These are phyloP conservation scores for Nettapus auritus DNA, from an alignment of 2,113 vertebrate species.

Conservation along the genomic window DNA sequence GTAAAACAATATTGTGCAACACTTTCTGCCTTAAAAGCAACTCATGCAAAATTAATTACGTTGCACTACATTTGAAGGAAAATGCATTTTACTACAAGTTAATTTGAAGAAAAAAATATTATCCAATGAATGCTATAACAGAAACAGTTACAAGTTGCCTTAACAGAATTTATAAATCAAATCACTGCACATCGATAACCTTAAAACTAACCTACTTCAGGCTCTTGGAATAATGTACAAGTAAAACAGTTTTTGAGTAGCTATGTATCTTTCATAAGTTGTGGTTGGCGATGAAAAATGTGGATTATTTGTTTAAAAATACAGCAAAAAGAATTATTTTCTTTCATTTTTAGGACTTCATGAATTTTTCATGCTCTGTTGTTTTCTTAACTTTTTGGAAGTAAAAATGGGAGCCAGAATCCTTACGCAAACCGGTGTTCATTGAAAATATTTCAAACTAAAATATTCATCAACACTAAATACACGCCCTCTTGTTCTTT, in stretches of 20 bases:
- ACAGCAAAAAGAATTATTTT: background rate
- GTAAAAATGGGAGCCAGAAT: background rate
- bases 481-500: background rate
- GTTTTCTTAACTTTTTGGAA: background rate
- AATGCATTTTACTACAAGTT: constrained; percentile 52
- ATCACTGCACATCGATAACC: background rate
- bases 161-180: constrained; percentile 59
- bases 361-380: background rate
- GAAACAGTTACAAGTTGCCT: constrained; percentile 20
- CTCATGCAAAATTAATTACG: constrained; percentile 57
- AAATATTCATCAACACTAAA: background rate
- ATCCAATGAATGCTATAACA: background rate
- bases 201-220: constrained; percentile 27
- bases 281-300: background rate
- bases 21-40: constrained; percentile 41
- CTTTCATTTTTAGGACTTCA: background rate
- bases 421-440: background rate
- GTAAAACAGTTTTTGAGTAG: background rate
- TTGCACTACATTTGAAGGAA: constrained; percentile 23
- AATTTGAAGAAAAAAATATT: constrained; percentile 49
- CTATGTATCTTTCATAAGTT: constrained; percentile 28
- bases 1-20: background rate
- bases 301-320: constrained; percentile 3
- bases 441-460: background rate
- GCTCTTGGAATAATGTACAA: constrained; percentile 12